Evolutionary conservation across 2,797 vertebrate species (phyloP), one percentile per base, ranked within the genome.

Genomic region (Pyrocephalus nanus): DNA sequence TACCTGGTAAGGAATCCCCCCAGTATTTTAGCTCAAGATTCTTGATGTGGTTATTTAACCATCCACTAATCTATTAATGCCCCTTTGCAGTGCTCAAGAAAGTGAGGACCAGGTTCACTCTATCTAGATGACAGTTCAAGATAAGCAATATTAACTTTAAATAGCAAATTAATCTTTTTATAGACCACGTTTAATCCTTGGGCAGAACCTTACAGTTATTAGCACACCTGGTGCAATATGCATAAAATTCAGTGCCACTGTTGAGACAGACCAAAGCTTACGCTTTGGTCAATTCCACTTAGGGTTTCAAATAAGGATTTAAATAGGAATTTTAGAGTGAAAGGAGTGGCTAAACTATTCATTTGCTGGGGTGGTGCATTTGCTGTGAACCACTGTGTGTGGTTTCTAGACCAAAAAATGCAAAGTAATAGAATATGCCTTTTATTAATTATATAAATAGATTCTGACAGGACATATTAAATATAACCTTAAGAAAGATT

Each of bases 61-160:
- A 72, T 65, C 32, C 20, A n/a, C 23, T 29, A 19, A 16, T 43
- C 64, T 69, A 34, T 61, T 73, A 88, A 92, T 43, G 15, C 22
- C 26, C 17, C 51, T 86, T 94, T 91, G 69, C 82, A 78, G n/a
- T 38, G 70, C 40, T 78, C 76, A 86, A 42, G 47, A 91, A 94
- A 86, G 87, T 75, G 65, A 93, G 66, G 50, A 75, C 43, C 42
- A 90, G 72, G 38, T 80, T 96, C 17, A 11, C 62, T 77, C 50
- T 19, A 40, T 32, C 72, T 90, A 95, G 72, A 86, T 90, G 88
- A 95, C 55, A 72, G 73, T 60, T 86, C 73, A 89, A 90, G 91
- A 88, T 90, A 91, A 91, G 55, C 51, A 90, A 75, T 91, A 91
- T 92, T 93, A 96, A 93, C 78, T 92, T 94, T 83, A 95, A 96